Base-by-base conservation (phyloP, 2,888 invertebrate species). In the Tetragnatha montana region DNA sequence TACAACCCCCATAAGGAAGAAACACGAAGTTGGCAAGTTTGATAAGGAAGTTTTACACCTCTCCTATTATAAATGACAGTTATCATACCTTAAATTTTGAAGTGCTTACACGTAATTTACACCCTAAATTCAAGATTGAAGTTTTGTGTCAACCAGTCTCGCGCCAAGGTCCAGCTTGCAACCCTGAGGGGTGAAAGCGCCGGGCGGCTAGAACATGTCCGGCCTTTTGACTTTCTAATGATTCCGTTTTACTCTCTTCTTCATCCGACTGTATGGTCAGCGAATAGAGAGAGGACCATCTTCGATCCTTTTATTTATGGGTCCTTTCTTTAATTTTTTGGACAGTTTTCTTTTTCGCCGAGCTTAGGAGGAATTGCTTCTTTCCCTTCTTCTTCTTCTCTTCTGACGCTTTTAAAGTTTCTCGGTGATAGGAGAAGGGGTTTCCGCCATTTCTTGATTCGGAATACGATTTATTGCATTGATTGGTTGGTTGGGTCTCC, bases 201-300 rank as follows among this genome's bases (percentile, higher is more conserved):
- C 14, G 69, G 73, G 70, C 50, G 74, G 60, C 22, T 47, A 35
- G 80, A 84, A 89, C 88, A 89, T 84, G 88, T 89, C 83, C 88
- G 79, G 80, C 81, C 88, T 89, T 84, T 89, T 89, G 88, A 89
- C 88, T 89, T 89, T 84, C 84, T 84, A 89, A 89, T 89, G 88
- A 89, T 84, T 84, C 81, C 88, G 68, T 68, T 83, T 81, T 51
- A 19, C 84, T 86, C 60, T 73, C 75, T 60, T 76, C 51, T 71
- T 70, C 76, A 73, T 60, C 71, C 50, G 78, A 88, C 78, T 68
- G 81, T 75, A 88, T 83, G 88, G 88, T 89, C 88, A 89, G 88
- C 88, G 88, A 89, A 89, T 89, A 89, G 81, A 89, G 88, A 89
- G 68, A 78, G 88, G 78, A 68, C 80, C 51, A 74, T 84, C 84